Base-by-base conservation (phyloP, 2,113 vertebrate genomes). In the Anguilla rostrata region DNA sequence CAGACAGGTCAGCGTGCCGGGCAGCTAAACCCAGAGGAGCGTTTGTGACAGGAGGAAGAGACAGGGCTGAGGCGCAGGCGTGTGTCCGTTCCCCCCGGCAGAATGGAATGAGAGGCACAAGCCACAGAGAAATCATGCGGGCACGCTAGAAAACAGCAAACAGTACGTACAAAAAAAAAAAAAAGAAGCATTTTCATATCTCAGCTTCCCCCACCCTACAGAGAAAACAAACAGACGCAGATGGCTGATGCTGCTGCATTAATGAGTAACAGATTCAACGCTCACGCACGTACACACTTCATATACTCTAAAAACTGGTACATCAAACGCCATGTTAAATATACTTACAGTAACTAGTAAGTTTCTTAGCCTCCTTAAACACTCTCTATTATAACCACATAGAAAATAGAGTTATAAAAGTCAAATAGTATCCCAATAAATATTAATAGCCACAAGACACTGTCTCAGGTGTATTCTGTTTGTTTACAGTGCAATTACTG, bases 71-170 rank as follows among this genome's bases (percentile, higher is more conserved):
- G n/a, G 26, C 71, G 34, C 71, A 9, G 26, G n/a, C 9, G 14
- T 12, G n/a, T 34, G 26, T 26, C 60, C 60, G 60, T 26, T 75
- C 26, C 0, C 71, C 71, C 26, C 34, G 26, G n/a, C 26, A 94
- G 93, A 90, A 89, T 94, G 92, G 95, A 94, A 92, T 92, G 94
- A 90, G 93, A 91, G 90, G 93, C 94, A 93, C 93, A 94, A 88
- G 95, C 94, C 94, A 95, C 93, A 94, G 94, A 94, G 92, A 94
- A 94, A 92, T 94, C 93, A 91, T 93, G 95, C 92, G 93, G 92
- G 93, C 93, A 95, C 94, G 91, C 92, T 86, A 92, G 90, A 93
- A 29, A 87, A 92, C 90, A 93, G 89, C 93, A 75, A n/a, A 29
- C 2, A 29, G 26, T 34, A 75, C n/a, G 71, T 75, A 29, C 26